Evolutionary conservation across 1,140 invertebrate species (phyloP).

Genomic region (Drosophila mauritiana): DNA sequence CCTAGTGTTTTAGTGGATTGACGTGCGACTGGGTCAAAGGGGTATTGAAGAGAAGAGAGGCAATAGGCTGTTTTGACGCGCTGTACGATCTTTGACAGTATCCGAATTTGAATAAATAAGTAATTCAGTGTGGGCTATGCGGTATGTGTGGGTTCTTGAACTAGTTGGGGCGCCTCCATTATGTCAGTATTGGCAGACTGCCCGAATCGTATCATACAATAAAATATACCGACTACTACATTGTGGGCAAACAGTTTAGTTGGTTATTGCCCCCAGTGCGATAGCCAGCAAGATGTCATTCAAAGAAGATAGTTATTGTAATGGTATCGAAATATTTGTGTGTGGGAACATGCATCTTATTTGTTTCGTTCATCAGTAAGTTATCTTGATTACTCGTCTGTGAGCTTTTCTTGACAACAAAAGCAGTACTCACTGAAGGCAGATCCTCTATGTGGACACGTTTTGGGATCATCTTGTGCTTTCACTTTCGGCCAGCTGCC

Average conservation of each 20-base stretch:
- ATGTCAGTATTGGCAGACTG: slow-evolving; percentile 45
- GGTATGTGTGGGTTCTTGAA: slow-evolving; percentile 62
- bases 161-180: slow-evolving; percentile 57
- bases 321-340: not conserved
- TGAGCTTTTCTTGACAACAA: slow-evolving; percentile 7
- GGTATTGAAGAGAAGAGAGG: not conserved
- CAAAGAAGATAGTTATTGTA: not conserved
- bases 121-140: slow-evolving; percentile 5
- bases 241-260: slow-evolving; percentile 11
- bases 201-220: slow-evolving; percentile 35
- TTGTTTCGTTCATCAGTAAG: not conserved
- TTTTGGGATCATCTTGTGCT: not conserved
- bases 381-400: slow-evolving; percentile 15
- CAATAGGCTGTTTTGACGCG: slow-evolving; percentile 3
- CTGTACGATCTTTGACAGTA: slow-evolving; percentile 29
- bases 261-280: not conserved
- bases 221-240: slow-evolving; percentile 14
- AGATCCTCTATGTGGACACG: not conserved
- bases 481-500: slow-evolving; percentile 7
- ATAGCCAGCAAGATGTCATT: not conserved
- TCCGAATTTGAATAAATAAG: slow-evolving; percentile 14
- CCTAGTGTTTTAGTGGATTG: slow-evolving; percentile 23
- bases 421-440: slow-evolving; percentile 19
- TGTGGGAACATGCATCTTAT: slow-evolving; percentile 10
- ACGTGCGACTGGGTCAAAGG: slow-evolving; percentile 11